Evolutionary conservation across 2,888 invertebrate species (phyloP).

Genomic region (Mythimna lalbum): DNA sequence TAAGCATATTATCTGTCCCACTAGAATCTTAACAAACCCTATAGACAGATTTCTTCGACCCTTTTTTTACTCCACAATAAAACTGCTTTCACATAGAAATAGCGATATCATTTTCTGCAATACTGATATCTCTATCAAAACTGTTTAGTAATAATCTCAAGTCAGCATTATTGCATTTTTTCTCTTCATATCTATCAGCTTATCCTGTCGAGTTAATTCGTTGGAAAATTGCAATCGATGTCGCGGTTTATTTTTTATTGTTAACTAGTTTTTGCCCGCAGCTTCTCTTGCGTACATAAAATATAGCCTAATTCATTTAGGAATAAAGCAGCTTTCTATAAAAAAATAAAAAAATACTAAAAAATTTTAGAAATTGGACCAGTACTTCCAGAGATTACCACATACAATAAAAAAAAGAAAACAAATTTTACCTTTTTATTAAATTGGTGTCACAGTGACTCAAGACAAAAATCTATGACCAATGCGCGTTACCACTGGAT

Average conservation of each 20-base stretch:
- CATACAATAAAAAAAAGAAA: no score
- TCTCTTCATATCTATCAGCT: slow-evolving; percentile 72
- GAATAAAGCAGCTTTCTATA: no score
- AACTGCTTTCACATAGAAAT: slow-evolving; percentile 9
- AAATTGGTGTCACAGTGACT: no score
- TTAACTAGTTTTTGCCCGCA: slow-evolving; percentile 14
- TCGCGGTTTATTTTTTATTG: slow-evolving; percentile 64
- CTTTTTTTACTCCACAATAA: slow-evolving; percentile 8
- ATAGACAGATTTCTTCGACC: not conserved
- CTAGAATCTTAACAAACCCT: not conserved
- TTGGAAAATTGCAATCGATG: slow-evolving; percentile 83
- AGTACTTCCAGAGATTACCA: no score
- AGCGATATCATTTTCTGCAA: slow-evolving; percentile 27
- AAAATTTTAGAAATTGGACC: no score
- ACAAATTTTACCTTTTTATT: no score
- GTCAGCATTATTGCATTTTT: slow-evolving; percentile 68
- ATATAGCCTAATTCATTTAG: no score
- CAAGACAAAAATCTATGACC: no score
- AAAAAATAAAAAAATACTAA: no score
- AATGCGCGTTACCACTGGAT: no score
- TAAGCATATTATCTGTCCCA: not conserved
- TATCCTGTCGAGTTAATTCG: slow-evolving; percentile 82
- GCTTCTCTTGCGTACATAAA: no score
- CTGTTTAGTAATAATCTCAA: slow-evolving; percentile 33
- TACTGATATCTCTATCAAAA: slow-evolving; percentile 23